phyloP scores from a whole-genome alignment of 1,140 invertebrate species.

The Drosophila orosa region DNA sequence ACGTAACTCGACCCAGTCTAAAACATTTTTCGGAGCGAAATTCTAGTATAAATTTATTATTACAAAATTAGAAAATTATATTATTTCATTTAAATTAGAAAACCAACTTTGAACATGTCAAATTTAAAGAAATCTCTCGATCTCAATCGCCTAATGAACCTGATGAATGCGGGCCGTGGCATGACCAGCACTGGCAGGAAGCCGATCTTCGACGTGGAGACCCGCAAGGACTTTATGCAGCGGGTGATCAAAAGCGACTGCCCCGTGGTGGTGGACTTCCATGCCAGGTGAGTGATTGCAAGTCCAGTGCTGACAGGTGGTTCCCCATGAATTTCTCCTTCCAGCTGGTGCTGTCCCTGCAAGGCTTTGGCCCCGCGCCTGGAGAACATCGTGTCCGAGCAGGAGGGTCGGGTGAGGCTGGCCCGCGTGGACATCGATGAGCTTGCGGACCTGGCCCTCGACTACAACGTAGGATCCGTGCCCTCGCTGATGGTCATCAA shows the following conservation, averaged over 20 bases:
- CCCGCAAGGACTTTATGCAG: slow-evolving; percentile 94
- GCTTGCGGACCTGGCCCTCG: slow-evolving; percentile 92
- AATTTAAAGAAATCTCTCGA: neutral
- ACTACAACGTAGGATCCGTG: slow-evolving; percentile 94
- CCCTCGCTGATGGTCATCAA: slow-evolving; percentile 94
- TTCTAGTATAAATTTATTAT: neutral
- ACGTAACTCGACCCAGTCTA: too few relatives aligned
- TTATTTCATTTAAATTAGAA: neutral
- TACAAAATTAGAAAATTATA: too few relatives aligned
- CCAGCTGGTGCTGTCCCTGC: slow-evolving; percentile 98
- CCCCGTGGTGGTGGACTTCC: slow-evolving; percentile 96
- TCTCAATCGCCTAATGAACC: neutral
- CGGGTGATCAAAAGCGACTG: slow-evolving; percentile 93
- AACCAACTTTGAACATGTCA: neutral
- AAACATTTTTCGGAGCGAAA: neutral
- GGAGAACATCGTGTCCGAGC: slow-evolving; percentile 92
- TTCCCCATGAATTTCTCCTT: too few relatives aligned
- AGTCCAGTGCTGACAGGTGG: too few relatives aligned
- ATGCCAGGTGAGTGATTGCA: slow-evolving; percentile 90
- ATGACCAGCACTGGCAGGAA: slow-evolving; percentile 4
- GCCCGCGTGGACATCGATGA: slow-evolving; percentile 97
- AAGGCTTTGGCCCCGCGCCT: slow-evolving; percentile 94
- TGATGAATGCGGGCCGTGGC: slow-evolving; percentile 23
- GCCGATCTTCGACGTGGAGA: slow-evolving; percentile 94
- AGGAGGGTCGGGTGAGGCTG: slow-evolving; percentile 92